Evolutionary conservation across 2,113 vertebrate genomes (phyloP).

Genomic region (Microtus ochrogaster): DNA sequence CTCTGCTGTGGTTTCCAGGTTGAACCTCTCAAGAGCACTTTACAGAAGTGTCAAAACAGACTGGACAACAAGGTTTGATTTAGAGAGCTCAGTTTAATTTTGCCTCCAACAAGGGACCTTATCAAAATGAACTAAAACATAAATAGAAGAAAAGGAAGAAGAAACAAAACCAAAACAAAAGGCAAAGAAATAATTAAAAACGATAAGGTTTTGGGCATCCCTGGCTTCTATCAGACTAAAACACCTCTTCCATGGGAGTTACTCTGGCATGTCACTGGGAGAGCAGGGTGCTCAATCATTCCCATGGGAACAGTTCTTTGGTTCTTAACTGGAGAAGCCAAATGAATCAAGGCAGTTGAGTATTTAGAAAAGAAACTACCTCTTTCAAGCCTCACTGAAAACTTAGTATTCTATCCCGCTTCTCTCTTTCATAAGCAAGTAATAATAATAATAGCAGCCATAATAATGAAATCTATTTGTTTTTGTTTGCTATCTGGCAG

Average conservation of each 20-base stretch:
- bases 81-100: slow-evolving; percentile 73
- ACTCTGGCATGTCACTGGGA: slow-evolving; percentile 36
- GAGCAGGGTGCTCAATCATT: not conserved
- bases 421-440: slow-evolving; percentile 7
- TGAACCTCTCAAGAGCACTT: slow-evolving; percentile 49
- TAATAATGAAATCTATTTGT: not conserved
- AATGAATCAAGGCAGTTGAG: not conserved
- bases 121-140: slow-evolving; percentile 22
- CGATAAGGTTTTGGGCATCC: not conserved
- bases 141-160: not conserved
- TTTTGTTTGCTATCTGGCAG: not conserved
- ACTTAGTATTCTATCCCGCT: not conserved
- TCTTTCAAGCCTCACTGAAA: not conserved
- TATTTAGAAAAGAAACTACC: not conserved
- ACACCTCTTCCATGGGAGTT: not conserved
- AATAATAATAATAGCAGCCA: not conserved
- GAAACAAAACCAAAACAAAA: not conserved
- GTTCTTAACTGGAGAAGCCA: slow-evolving; percentile 32
- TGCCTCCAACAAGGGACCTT: slow-evolving; percentile 44
- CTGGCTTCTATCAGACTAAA: slow-evolving; percentile 41
- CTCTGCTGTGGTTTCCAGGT: slow-evolving; percentile 20
- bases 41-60: slow-evolving; percentile 57
- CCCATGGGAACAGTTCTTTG: not conserved
- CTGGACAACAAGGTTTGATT: slow-evolving; percentile 50
- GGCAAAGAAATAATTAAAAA: not conserved